Percentiles rank a stretch among this genome's conserved stretches.
Evolutionary conservation across 1,140 invertebrate genomes (phyloP).

Genomic region (Diachasmimorpha longicaudata): DNA sequence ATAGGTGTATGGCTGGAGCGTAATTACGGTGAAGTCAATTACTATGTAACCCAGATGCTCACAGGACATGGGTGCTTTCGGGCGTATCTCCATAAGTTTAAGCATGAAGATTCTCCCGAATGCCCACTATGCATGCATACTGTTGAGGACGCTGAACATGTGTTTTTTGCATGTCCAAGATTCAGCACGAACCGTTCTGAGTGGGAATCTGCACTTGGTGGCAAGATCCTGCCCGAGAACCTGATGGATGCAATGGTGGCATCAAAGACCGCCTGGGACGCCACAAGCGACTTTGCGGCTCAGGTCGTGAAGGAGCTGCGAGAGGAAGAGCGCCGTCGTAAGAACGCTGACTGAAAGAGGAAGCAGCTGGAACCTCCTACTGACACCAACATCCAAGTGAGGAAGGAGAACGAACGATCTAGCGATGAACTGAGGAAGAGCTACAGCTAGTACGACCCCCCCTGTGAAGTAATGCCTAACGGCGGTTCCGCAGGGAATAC

Average conservation of each 20-base stretch:
- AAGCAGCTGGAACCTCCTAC: no score
- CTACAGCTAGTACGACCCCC: constrained; percentile 12
- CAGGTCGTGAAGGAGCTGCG: constrained; percentile 15
- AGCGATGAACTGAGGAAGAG: background rate
- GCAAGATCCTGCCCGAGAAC: constrained; percentile 15
- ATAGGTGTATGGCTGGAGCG: constrained; percentile 31
- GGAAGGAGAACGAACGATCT: no score
- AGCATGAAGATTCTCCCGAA: constrained; percentile 34
- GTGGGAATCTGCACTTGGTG: background rate
- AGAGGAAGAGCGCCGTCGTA: background rate
- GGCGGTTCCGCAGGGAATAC: constrained; percentile 3
- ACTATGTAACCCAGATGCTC: constrained; percentile 30
- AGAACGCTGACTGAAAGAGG: constrained; percentile 1
- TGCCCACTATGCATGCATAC: constrained; percentile 26
- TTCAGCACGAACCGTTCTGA: background rate
- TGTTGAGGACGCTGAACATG: constrained; percentile 9
- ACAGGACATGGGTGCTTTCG: constrained; percentile 46
- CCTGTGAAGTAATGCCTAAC: constrained; percentile 18
- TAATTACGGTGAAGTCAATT: constrained; percentile 33
- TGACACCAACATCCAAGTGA: no score
- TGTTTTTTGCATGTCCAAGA: background rate
- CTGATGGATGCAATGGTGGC: constrained; percentile 21
- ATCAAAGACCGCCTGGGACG: constrained; percentile 12
- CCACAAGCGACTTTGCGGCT: background rate
- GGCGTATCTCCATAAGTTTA: constrained; percentile 40